phyloP scores from a whole-genome alignment of 2,888 invertebrate species.

The Chrysopilus asiliformis region DNA sequence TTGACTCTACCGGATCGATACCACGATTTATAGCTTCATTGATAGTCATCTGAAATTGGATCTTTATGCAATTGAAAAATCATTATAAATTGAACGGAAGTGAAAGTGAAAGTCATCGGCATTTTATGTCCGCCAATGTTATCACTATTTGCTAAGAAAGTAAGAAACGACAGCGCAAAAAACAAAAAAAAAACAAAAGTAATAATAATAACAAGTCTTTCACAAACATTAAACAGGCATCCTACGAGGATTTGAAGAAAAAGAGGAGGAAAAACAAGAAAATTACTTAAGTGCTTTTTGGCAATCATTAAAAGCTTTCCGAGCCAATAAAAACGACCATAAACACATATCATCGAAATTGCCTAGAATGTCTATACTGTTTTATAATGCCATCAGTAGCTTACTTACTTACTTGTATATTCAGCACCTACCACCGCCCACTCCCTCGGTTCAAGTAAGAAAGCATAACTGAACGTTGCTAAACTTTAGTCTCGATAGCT shows the following conservation, averaged over 20 bases:
- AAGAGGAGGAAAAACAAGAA: conserved; percentile 3
- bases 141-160: too few relatives aligned
- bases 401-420: background rate
- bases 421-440: background rate
- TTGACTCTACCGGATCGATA: too few relatives aligned
- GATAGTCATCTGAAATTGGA: too few relatives aligned
- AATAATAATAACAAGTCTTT: background rate
- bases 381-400: background rate
- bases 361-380: too few relatives aligned
- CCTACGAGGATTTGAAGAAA: background rate
- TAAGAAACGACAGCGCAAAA: too few relatives aligned
- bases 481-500: too few relatives aligned
- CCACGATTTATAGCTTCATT: too few relatives aligned
- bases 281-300: conserved; percentile 2
- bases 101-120: too few relatives aligned
- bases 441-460: background rate
- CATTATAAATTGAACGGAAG: too few relatives aligned
- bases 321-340: conserved; percentile 9
- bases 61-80: too few relatives aligned
- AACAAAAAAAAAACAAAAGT: conserved; percentile 2
- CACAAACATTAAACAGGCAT: background rate
- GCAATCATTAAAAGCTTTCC: conserved; percentile 11
- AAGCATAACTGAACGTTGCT: too few relatives aligned
- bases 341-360: conserved; percentile 12
- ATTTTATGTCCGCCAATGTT: too few relatives aligned